A percentile compares a stretch with the other conserved stretches of the same genome.
Conservation (phyloP, 1,140 invertebrate species). For the Propsilocerus akamusi region DNA sequence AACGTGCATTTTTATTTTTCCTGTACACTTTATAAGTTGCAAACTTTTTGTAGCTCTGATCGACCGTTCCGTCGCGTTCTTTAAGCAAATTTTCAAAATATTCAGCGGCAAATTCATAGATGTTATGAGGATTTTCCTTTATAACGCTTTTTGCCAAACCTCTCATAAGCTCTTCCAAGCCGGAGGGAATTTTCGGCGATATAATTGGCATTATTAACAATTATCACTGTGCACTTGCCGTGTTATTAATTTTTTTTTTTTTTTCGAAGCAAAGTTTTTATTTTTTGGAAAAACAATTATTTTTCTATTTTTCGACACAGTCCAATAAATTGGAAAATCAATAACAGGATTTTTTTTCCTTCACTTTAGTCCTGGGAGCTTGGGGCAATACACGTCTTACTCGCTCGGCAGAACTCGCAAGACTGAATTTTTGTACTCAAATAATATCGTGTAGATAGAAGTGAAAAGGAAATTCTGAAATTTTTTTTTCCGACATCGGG, state of each 20-base stretch:
- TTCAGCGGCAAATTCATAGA: conserved; percentile 26
- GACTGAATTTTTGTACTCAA: not conserved
- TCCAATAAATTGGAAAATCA: not conserved
- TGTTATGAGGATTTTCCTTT: conserved; percentile 25
- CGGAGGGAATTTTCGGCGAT: conserved; percentile 27
- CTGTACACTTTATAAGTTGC: not conserved
- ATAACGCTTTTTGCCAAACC: conserved; percentile 30
- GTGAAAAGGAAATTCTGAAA: too few relatives aligned
- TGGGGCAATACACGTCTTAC: too few relatives aligned
- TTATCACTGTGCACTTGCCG: not conserved
- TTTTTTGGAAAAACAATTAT: not conserved
- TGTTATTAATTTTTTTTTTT: not conserved
- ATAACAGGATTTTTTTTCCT: not conserved
- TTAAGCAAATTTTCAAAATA: conserved; percentile 26
- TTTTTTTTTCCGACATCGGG: too few relatives aligned
- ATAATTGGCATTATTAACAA: conserved; percentile 14
- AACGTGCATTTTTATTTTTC: not conserved
- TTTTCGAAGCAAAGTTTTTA: not conserved
- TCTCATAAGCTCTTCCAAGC: conserved; percentile 29
- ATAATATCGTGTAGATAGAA: too few relatives aligned
- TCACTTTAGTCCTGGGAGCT: not conserved
- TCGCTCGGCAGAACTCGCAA: not conserved
- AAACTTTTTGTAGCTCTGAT: conserved; percentile 5
- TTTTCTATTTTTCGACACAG: not conserved
- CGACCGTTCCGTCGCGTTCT: conserved; percentile 13